Evolutionary conservation across 2,113 vertebrate genomes (phyloP).

Genomic region (Xerus inauris): DNA sequence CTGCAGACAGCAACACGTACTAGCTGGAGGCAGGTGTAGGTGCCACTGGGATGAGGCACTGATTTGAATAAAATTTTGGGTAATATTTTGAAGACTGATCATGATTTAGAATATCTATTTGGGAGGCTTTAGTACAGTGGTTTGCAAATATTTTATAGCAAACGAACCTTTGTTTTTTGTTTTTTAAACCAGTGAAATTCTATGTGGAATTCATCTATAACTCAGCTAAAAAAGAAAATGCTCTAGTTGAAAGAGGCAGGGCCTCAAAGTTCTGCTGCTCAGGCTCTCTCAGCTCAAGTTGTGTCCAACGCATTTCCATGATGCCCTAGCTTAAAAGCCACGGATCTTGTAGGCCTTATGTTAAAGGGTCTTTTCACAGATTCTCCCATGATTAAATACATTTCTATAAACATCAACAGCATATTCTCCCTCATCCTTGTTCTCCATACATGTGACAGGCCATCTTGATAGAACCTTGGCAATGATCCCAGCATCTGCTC

Average conservation of each 20-base stretch:
- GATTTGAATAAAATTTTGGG: neutral
- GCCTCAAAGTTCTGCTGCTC: neutral
- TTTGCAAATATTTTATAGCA: neutral
- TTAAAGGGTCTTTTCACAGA: neutral
- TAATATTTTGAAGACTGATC: neutral
- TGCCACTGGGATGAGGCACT: neutral
- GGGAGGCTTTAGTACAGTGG: neutral
- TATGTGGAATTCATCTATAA: neutral
- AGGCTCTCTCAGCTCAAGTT: neutral
- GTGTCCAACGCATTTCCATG: neutral
- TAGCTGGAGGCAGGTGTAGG: neutral
- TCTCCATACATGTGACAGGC: neutral
- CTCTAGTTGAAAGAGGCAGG: neutral
- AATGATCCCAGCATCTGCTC: neutral
- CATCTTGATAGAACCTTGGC: neutral
- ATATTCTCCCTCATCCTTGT: neutral
- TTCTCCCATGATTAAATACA: neutral
- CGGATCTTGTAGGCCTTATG: neutral
- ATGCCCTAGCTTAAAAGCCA: neutral
- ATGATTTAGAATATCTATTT: neutral
- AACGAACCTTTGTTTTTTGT: neutral
- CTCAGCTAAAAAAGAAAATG: neutral
- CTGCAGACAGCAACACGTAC: neutral
- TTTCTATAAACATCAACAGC: slow-evolving; percentile 1
- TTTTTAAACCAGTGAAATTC: neutral